These are phyloP conservation scores for Excalfactoria chinensis DNA, from an alignment of 2,113 vertebrate genomes.

Conservation along the genomic window DNA sequence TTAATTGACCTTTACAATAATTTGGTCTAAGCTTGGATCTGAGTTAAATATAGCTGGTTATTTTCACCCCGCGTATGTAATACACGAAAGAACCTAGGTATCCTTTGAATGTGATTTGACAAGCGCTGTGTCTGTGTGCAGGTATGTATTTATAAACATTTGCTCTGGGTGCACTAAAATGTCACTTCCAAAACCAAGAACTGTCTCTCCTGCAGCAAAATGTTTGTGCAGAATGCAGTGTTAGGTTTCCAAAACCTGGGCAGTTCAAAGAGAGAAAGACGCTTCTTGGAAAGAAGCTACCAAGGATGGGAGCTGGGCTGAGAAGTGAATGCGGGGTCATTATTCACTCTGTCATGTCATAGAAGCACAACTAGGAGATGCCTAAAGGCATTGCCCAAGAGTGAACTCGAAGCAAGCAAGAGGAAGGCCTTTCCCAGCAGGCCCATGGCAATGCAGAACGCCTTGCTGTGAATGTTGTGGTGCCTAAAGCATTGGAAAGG, in stretches of 20 bases:
- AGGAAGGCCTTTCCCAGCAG: not conserved
- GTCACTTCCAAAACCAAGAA: constrained; percentile 11
- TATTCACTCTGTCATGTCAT: not conserved
- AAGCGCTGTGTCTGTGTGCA: constrained; percentile 26
- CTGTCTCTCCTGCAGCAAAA: not conserved
- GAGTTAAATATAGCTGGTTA: constrained; percentile 72
- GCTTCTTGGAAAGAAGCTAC: not conserved
- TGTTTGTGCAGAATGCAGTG: not conserved
- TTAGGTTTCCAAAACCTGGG: not conserved
- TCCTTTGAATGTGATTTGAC: constrained; percentile 71
- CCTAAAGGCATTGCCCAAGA: not conserved
- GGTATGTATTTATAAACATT: constrained; percentile 68
- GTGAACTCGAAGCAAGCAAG: not conserved
- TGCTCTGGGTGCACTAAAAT: not conserved
- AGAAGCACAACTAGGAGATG: not conserved
- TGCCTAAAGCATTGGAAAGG: not conserved
- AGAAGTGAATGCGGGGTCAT: not conserved
- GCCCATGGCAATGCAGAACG: not conserved
- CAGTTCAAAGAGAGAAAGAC: not conserved
- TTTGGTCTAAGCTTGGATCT: constrained; percentile 46
- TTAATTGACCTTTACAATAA: constrained; percentile 70
- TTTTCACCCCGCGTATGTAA: constrained; percentile 54
- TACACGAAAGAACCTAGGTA: constrained; percentile 62
- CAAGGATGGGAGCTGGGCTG: not conserved
- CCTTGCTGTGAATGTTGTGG: fast-evolving